phyloP scores from a whole-genome alignment of 2,113 vertebrate species.

The Forbesichthys papilliferus region DNA sequence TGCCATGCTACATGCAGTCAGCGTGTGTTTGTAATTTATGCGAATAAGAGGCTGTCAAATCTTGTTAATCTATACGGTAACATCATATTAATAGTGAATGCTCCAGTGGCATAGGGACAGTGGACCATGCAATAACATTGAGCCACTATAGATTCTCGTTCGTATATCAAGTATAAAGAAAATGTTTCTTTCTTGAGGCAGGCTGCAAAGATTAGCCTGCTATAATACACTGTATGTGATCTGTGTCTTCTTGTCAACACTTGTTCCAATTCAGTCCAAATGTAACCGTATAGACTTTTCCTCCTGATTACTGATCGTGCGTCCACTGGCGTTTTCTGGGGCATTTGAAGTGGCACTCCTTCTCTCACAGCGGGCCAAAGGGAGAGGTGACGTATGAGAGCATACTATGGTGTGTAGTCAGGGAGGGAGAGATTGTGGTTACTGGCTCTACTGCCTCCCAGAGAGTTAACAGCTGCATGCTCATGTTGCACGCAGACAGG shows the following conservation, averaged over 20 bases:
- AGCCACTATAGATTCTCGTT: neutral
- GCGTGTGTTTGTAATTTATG: conserved; percentile 2
- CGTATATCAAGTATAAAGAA: neutral
- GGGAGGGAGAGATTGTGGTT: neutral
- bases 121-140: neutral
- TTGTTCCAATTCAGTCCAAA: no score
- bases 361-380: neutral
- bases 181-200: neutral
- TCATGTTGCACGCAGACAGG: neutral
- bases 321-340: neutral
- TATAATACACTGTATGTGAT: neutral
- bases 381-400: neutral
- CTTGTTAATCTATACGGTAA: neutral
- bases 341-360: neutral
- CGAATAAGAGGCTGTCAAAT: neutral
- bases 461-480: neutral
- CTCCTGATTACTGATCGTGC: no score
- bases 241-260: no score
- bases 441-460: neutral
- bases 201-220: neutral
- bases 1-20: neutral
- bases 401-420: neutral
- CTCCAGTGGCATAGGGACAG: neutral
- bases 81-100: neutral
- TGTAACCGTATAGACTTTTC: no score